Conservation (phyloP, 2,797 vertebrate species). For the Natrix natrix region DNA sequence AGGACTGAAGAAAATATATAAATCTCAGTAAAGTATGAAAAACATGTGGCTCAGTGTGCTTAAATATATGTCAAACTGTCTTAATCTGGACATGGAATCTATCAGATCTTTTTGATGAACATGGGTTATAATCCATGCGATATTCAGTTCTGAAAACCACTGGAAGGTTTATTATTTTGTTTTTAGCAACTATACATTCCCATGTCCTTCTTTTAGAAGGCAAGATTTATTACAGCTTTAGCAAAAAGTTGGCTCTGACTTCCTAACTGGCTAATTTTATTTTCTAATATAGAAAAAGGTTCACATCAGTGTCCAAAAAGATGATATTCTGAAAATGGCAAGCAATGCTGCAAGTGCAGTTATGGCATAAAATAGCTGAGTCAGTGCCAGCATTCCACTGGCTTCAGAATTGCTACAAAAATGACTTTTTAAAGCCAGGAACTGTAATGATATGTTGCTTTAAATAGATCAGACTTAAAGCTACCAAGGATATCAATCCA, state of each 20-base stretch:
- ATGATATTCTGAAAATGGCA: conserved; percentile 38
- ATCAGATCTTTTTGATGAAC: background rate
- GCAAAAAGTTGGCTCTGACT: conserved; percentile 12
- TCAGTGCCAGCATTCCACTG: conserved; percentile 46
- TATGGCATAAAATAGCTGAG: conserved; percentile 11
- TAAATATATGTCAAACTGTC: conserved; percentile 26
- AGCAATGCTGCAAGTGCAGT: conserved; percentile 36
- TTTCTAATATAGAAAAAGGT: conserved; percentile 44
- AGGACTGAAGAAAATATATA: conserved; percentile 23
- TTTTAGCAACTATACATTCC: background rate
- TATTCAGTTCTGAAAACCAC: conserved; percentile 4
- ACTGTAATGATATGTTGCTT: conserved; percentile 49
- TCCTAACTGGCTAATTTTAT: conserved; percentile 40
- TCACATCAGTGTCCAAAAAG: conserved; percentile 24
- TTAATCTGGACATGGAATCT: conserved; percentile 30
- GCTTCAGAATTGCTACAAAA: conserved; percentile 57
- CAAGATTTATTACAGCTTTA: background rate
- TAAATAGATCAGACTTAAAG: conserved; percentile 59
- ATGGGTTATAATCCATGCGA: background rate
- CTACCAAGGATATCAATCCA: conserved; percentile 52
- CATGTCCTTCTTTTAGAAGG: conserved; percentile 5
- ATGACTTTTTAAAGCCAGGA: conserved; percentile 38
- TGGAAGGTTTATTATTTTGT: conserved; percentile 10
- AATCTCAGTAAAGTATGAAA: background rate
- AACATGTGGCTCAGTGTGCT: conserved; percentile 25